These are phyloP conservation scores for Pimephales promelas DNA, from an alignment of 2,113 vertebrate genomes.

Conservation along the genomic window DNA sequence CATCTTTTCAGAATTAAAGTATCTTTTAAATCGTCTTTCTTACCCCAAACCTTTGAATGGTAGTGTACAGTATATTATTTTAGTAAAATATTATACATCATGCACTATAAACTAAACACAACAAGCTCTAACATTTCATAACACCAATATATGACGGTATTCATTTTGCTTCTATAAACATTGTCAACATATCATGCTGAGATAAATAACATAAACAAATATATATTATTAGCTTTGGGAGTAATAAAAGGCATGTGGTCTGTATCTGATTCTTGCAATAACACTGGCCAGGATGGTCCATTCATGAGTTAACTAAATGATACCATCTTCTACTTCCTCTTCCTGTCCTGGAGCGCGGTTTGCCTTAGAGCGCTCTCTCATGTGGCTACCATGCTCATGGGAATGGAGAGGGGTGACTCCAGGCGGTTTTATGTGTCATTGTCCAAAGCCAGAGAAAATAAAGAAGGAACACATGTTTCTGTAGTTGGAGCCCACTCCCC, in stretches of 20 bases:
- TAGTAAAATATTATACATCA: background rate
- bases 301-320: conserved; percentile 47
- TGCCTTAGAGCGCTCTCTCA: conserved; percentile 41
- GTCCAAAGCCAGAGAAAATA: conserved; percentile 55
- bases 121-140: background rate
- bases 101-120: background rate
- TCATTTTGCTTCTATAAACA: background rate
- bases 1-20: background rate
- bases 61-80: background rate
- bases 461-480: conserved; percentile 47
- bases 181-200: background rate
- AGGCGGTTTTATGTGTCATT: conserved; percentile 46
- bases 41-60: no score
- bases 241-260: conserved; percentile 41
- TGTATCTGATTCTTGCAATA: conserved; percentile 23
- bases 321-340: conserved; percentile 45
- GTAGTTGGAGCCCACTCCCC: conserved; percentile 29
- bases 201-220: background rate
- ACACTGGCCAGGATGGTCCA: conserved; percentile 33
- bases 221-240: background rate
- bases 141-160: background rate
- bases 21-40: background rate
- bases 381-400: conserved; percentile 36
- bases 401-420: conserved; percentile 57
- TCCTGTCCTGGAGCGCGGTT: conserved; percentile 22